Evolutionary conservation across 1,140 invertebrate genomes (phyloP), one percentile per base, ranked within the genome.

Genomic region (Amyelois transitella): DNA sequence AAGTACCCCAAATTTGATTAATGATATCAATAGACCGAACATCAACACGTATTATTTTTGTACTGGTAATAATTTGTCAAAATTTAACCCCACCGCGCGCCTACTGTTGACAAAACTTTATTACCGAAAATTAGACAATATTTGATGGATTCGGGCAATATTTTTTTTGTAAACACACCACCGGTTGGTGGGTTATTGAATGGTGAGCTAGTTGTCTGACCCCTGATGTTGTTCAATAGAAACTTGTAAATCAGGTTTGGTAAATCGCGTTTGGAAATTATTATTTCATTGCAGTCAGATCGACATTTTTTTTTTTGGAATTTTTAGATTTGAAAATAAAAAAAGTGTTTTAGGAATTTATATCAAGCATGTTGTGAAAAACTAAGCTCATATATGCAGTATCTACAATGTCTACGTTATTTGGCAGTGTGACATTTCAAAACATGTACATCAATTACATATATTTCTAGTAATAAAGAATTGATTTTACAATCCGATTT

Each of bases 91-190:
- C 73, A 52, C 58, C 12, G 60, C 78, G 70, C 75, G 79, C 77
- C 81, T 74, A 54, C 58, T 84, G 84, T 86, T 87, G 79, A 87
- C 84, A 84, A 87, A 87, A 84, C 81, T 85, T 55, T 84, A 86
- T 87, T 83, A 87, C 84, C 84, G 81, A 84, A 84, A 74, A 87
- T 82, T 84, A 69, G 77, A 84, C 76, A 85, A 87, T 82, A 85
- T 84, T 84, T 66, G 62, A 66, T 75, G 64, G 75, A 76, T 77
- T 72, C 72, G 67, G 66, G 68, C 60, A 72, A 76, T 85, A 69
- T 59, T 79, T 77, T 77, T 77, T 79, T 73, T 75, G 62, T 72
- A 53, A 52, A 60, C 68, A 63, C 66, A 77, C 71, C 72, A 67
- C 74, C 72, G 63, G 66, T 69, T 72, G 62, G 58, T 45, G 56